Evolutionary conservation across 2,888 invertebrate genomes (phyloP), one percentile per base, ranked within the genome.

Genomic region (Rotaria socialis): DNA sequence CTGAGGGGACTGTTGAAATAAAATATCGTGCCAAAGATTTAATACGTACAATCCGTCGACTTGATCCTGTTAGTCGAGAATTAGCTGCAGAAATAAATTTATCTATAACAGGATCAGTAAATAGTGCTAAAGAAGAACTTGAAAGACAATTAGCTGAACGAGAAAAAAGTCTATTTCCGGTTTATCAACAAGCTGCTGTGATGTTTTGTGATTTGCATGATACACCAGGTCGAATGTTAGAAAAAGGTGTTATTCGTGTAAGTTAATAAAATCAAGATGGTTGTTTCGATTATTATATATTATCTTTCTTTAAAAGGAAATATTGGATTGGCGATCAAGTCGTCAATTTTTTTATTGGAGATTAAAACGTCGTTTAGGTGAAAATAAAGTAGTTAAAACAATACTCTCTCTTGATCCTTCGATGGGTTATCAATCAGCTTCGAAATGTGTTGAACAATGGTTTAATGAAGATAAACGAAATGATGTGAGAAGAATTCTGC

Each of bases 191-290:
- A 92, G 92, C 92, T 52, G 96, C 99, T 0, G 94, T 98, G 0
- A 95, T 96, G 89, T 99, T 99, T 91, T 98, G 97, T 0, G 99
- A 99, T 91, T 93, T 99, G 6, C 99, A 99, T 91, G 99, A 99
- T 91, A 98, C 97, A 0, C 96, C 98, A 0, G 96, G 96, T 88
- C 93, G 98, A 87, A 98, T 99, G 98, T 92, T 96, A 87, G 97
- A 96, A 89, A 98, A 97, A 90, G 95, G 95, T 87, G 94, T 95
- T 85, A 96, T 97, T n/a, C 43, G 80, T 16, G 80, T 80, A 80
- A 47, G 80, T 80, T 10, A 55, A 52, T 52, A 2, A 52, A 55
- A 52, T 52, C 50, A 50, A 11, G 50, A 50, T 11, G 50, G 52
- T 52, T 52, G 3, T 52, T 16, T 0, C 0, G 10, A 6, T 55